Conservation (phyloP, 2,113 vertebrate species). For the Nicator chloris region DNA sequence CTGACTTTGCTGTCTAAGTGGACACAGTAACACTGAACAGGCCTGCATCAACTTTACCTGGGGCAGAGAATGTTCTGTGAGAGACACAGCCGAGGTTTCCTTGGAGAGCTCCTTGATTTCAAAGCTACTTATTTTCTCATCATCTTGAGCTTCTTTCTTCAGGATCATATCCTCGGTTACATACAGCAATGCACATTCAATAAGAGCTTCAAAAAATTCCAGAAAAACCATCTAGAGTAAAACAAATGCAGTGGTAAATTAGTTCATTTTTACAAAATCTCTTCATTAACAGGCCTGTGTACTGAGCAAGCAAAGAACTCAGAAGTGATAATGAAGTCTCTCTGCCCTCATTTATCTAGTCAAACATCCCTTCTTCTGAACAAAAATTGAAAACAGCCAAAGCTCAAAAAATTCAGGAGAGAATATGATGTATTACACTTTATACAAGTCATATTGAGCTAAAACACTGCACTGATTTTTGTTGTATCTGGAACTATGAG, state of each 20-base stretch:
- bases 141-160: neutral
- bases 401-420: neutral
- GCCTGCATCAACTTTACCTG: conserved; percentile 1
- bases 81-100: neutral
- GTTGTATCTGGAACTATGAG: neutral
- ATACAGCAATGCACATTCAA: conserved; percentile 77
- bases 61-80: neutral
- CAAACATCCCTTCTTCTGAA: neutral
- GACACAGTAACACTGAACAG: neutral
- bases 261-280: neutral
- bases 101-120: neutral
- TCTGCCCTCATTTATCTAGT: neutral
- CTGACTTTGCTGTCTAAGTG: neutral
- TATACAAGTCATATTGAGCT: neutral
- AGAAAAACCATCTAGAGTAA: conserved; percentile 85
- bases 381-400: neutral
- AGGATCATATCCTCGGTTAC: conserved; percentile 24
- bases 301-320: neutral
- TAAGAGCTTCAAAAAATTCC: conserved; percentile 91
- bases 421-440: neutral
- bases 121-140: neutral
- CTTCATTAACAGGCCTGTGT: neutral
- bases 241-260: neutral
- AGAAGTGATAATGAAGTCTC: neutral
- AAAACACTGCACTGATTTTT: neutral